Conservation (phyloP, 2,888 invertebrate genomes). For the Synanthedon andrenaeformis region DNA sequence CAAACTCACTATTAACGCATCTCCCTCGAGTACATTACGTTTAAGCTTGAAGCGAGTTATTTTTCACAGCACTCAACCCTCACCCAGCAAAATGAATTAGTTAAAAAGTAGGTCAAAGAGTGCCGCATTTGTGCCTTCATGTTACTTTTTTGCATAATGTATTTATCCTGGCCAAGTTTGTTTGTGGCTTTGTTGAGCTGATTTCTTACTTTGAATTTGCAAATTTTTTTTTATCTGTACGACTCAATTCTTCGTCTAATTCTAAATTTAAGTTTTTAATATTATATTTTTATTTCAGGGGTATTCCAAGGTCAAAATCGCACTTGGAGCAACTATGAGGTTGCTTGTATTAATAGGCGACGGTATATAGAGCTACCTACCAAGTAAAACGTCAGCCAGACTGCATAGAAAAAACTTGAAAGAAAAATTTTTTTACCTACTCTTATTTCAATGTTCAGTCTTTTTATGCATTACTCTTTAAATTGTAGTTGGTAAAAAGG, state of each 20-base stretch:
- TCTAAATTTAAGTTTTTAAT: too few relatives aligned
- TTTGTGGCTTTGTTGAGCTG: neutral
- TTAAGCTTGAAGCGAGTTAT: constrained; percentile 24
- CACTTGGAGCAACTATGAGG: too few relatives aligned
- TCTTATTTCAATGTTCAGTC: too few relatives aligned
- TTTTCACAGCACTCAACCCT: constrained; percentile 23
- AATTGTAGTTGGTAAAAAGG: too few relatives aligned
- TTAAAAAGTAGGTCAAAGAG: constrained; percentile 47
- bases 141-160: constrained; percentile 12
- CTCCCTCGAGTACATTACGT: neutral
- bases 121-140: constrained; percentile 9
- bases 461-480: too few relatives aligned
- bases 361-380: too few relatives aligned
- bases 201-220: neutral
- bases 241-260: neutral
- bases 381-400: too few relatives aligned
- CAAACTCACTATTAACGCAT: neutral
- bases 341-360: too few relatives aligned
- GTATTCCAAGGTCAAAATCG: too few relatives aligned
- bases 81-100: constrained; percentile 37
- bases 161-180: constrained; percentile 3
- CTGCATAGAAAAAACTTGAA: too few relatives aligned
- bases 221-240: neutral
- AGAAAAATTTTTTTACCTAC: too few relatives aligned
- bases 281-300: too few relatives aligned